Conservation (phyloP, 2,888 invertebrate species). For the Agrochola circellaris region DNA sequence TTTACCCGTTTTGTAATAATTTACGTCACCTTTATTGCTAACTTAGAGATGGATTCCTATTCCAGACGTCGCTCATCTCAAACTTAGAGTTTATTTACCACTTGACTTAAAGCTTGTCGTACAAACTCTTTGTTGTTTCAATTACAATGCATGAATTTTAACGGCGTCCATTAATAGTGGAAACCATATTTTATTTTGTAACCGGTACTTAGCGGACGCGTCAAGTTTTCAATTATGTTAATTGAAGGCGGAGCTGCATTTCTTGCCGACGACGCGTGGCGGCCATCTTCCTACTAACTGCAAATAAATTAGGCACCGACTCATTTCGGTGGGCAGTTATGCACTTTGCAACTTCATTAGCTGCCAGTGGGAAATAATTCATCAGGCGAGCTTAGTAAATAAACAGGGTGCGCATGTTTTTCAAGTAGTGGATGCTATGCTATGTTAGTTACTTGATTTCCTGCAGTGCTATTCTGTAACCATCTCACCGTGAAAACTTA, state of each 20-base stretch:
- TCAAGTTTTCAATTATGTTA: constrained; percentile 81
- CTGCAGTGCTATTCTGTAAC: too few species aligned
- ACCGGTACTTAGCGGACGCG: constrained; percentile 67
- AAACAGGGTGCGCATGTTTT: background rate
- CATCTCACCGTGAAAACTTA: too few species aligned
- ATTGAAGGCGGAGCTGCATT: constrained; percentile 75
- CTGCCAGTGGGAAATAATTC: constrained; percentile 30
- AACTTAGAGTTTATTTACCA: constrained; percentile 20
- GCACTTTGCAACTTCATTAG: constrained; percentile 48
- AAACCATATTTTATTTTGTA: constrained; percentile 66
- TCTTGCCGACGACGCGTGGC: constrained; percentile 76
- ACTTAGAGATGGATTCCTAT: background rate
- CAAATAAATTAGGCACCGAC: constrained; percentile 64
- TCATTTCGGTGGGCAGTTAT: constrained; percentile 47
- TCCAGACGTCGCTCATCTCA: constrained; percentile 13
- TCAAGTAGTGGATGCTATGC: background rate
- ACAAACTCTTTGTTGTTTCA: constrained; percentile 45
- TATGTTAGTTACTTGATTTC: background rate
- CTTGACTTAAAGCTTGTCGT: constrained; percentile 12
- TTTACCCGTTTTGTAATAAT: background rate
- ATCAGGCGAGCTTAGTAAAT: constrained; percentile 6
- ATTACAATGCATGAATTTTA: constrained; percentile 50
- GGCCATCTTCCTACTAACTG: constrained; percentile 63
- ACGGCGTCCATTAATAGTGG: constrained; percentile 61
- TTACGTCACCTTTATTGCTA: constrained; percentile 3